Evolutionary conservation across 1,140 invertebrate genomes (phyloP), one percentile per base, ranked within the genome.

Genomic region (Listronotus oregonensis): DNA sequence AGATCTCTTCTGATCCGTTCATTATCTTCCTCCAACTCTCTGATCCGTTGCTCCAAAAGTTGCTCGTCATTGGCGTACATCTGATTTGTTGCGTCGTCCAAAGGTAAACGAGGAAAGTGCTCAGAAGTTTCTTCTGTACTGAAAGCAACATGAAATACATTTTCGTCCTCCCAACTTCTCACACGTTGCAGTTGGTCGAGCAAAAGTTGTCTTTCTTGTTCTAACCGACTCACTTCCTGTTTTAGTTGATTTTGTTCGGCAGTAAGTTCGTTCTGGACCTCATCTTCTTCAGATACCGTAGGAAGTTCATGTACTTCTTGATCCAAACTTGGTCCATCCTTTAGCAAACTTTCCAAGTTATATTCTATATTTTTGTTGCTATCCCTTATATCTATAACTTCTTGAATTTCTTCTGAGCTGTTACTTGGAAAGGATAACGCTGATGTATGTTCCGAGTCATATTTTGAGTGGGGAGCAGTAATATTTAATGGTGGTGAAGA

Each of bases 21-120:
- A 27, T 58, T 51, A n/a, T 65, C 54, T 18, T 58, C 54, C 27
- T 65, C 63, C 34, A 65, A 15, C 14, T 65, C 54, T 46, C 46
- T 49, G 18, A 58, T 51, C 8, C 54, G 11, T 27, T 65, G 54
- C 9, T 32, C 55, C 21, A 65, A 34, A 15, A 51, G 14, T 37
- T 65, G 54, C 17, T 58, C 63, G 17, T 65, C 46, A 31, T 46
- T 64, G 3, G n/a, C 44, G 49, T 11, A 64, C 51, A 64, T 46
- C 32, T 64, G 52, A 50, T 65, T 65, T 14, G 55, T 58, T 9
- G 63, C 54, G 11, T 56, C 44, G 34, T 63, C 50, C 17, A 63
- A 37, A 6, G 49, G 46, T 8, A 51, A 14, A 11, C 27, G 37
- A 14, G 8, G 17, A 7, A 61, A 15, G 14, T 51, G 34, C n/a